Base-by-base conservation (phyloP, 1,140 invertebrate species). In the Drosophila bipectinata region DNA sequence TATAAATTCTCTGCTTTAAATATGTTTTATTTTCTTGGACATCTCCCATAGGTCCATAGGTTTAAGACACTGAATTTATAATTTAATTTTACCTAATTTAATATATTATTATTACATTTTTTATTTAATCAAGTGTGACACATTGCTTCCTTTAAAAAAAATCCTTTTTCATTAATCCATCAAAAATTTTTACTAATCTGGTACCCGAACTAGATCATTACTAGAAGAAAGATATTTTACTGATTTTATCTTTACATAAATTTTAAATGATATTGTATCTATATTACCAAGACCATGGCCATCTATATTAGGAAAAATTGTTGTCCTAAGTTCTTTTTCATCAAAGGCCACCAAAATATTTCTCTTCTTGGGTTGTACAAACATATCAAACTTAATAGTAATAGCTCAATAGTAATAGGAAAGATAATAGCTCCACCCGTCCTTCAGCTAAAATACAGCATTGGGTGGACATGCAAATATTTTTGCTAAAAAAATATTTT, bases 241-340 rank as follows among this genome's bases (percentile, higher is more conserved):
- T 0, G 44, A 14, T 2, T 0, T 12, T 30, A n/a, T 9, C n/a
- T 5, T 14, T n/a, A n/a, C 1, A 14, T 14, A 21, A 21, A 2
- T 21, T 21, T 21, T 21, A 21, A 21, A 21, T 21, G 18, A 21
- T 21, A 21, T 21, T 18, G 14, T 4, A 12, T 3, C 0, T 1
- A 7, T 4, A 12, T 10, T 21, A 85, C 81, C 74, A 21, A 77
- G 14, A 7, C 77, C 69, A 5, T 21, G 57, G 10, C 64, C 77
- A 21, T 49, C 37, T 4, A 87, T 32, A 54, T 59, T 81, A 24
- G 81, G 81, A 3, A 77, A 87, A 24, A 87, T 12, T 1, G 45
- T 71, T 24, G 55, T 57, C 10, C 61, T 26, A 5, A 60, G 39
- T 1, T 74, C 47, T 10, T 26, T 45, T 0, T 63, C 67, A 0